phyloP scores from a whole-genome alignment of 2,113 vertebrate genomes.

The Columba janthina region DNA sequence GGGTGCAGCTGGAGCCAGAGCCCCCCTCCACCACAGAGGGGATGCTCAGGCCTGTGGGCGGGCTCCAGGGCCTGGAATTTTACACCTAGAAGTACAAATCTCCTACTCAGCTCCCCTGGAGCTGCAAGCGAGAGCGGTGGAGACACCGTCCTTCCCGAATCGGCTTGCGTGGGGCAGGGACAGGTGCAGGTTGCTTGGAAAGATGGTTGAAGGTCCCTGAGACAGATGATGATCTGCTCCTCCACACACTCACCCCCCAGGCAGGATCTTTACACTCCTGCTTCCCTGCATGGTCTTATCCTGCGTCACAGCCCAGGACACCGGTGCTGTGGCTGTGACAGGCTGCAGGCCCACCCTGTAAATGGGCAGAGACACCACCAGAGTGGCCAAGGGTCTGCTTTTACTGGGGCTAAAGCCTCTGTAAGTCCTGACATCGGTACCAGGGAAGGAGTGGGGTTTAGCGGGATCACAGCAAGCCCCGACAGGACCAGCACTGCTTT shows the following conservation, averaged over 20 bases:
- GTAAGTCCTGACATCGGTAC: background rate
- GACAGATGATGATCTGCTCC: background rate
- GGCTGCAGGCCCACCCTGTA: background rate
- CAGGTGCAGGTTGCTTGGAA: background rate
- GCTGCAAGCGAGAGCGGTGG: background rate
- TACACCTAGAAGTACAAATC: background rate
- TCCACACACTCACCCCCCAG: rapidly evolving
- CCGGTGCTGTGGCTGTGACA: background rate
- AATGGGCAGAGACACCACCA: background rate
- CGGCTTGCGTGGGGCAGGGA: background rate
- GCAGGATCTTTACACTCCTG: background rate
- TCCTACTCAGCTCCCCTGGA: background rate
- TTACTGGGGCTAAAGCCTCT: background rate
- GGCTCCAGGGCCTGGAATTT: background rate
- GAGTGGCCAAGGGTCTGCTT: background rate
- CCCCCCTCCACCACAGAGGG: background rate
- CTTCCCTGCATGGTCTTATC: background rate
- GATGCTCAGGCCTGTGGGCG: background rate
- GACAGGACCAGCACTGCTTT: background rate
- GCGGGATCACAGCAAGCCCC: background rate
- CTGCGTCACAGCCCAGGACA: rapidly evolving
- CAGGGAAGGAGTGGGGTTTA: background rate
- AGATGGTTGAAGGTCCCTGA: too few species aligned
- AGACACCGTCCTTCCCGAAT: background rate
- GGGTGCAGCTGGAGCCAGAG: background rate